These are phyloP conservation scores for Trochalopteron elliotii DNA, from an alignment of 2,113 vertebrate species.

Conservation along the genomic window DNA sequence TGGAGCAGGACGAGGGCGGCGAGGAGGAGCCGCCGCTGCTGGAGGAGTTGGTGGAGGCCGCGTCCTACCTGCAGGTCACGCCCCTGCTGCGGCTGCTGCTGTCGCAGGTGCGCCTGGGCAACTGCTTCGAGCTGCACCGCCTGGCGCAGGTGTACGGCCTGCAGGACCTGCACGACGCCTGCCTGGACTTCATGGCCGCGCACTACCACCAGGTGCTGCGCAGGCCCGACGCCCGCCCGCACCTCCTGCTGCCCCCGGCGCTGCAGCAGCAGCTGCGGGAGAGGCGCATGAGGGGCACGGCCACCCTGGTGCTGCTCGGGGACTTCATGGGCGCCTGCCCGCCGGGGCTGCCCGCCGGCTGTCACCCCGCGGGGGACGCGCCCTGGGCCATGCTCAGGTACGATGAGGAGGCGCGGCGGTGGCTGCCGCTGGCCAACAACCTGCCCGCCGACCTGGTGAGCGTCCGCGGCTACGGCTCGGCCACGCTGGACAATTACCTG, in stretches of 20 bases:
- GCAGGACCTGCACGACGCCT: constrained; percentile 82
- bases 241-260: constrained; percentile 69
- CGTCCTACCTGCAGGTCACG: constrained; percentile 92
- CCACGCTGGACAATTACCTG: constrained; percentile 90
- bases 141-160: constrained; percentile 90
- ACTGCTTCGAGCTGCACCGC: constrained; percentile 88
- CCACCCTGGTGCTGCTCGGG: constrained; percentile 85
- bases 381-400: constrained; percentile 89
- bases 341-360: constrained; percentile 1
- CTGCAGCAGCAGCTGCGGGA: constrained; percentile 80
- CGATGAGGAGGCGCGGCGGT: constrained; percentile 82
- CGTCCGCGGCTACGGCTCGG: constrained; percentile 87
- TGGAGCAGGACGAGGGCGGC: constrained; percentile 51
- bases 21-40: constrained; percentile 70
- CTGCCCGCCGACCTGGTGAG: constrained; percentile 86
- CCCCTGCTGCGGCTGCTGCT: constrained; percentile 86
- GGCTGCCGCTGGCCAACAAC: constrained; percentile 85
- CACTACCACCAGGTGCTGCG: constrained; percentile 88
- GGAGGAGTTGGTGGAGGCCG: constrained; percentile 89
- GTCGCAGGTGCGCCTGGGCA: constrained; percentile 84
- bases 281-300: constrained; percentile 83
- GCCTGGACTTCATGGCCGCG: constrained; percentile 85
- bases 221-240: constrained; percentile 72
- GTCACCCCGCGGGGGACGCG: constrained; percentile 73
- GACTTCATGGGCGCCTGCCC: constrained; percentile 79